Base-by-base conservation (phyloP, 1,140 invertebrate species). In the Capitella teleta region DNA sequence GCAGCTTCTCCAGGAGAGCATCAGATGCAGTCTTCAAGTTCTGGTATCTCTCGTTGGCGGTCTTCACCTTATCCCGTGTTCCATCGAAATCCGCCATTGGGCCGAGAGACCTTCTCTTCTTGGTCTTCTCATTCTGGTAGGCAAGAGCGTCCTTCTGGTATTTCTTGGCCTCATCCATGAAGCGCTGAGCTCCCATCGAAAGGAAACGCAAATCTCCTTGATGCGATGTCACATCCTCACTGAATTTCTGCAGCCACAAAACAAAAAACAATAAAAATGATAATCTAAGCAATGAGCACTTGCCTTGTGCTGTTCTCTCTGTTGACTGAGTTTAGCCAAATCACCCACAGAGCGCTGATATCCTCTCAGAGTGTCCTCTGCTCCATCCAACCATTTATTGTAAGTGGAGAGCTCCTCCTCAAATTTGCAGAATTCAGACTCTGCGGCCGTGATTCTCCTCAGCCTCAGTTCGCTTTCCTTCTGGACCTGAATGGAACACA, bases 191-290 rank as follows among this genome's bases (percentile, higher is more conserved):
- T 0, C 87, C 82, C 83, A 95, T 92, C 1, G 87, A 90, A 49
- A 94, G 89, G 66, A 93, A 95, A 23, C 90, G 76, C 1, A 94
- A 72, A 73, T 96, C 91, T 1, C 88, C 91, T 70, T 94, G 88
- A 63, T 94, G 90, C 2, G 87, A 84, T 58, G 94, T 90, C 0
- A 95, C 87, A 70, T 96, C 90, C 48, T 82, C 85, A n/a, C 89
- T 82, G 69, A 96, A 90, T 54, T 88, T 85, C 64, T 68, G 52
- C 23, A 61, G 54, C 36, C 28, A 46, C 21, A 32, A 47, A 32
- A 25, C 16, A 1, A 50, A 42, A 50, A 41, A 53, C 14, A 49
- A 50, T 42, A 12, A 5, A 26, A 24, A 12, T 28, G 36, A 18
- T 12, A 32, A 32, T n/a, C 30, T 32, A 32, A 8, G n/a, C 30